Percentiles rank a stretch among this genome's conserved stretches.
Evolutionary conservation across 2,797 vertebrate genomes (phyloP).

Genomic region (Mormyrus proboscirostris): DNA sequence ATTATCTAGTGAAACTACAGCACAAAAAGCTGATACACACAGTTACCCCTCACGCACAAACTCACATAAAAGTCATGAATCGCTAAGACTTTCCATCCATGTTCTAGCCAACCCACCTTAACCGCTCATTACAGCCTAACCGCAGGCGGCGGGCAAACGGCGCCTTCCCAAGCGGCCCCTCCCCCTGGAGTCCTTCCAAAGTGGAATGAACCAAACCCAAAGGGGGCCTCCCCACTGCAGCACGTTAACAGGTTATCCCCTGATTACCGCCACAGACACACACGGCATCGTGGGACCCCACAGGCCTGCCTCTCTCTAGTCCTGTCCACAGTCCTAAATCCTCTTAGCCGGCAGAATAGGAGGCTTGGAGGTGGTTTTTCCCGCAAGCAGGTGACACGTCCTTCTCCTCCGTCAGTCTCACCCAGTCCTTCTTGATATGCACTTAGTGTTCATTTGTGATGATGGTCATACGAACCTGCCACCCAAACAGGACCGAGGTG

Average conservation of each 20-base stretch:
- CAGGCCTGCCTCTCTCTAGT: not conserved
- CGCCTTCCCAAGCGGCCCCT: not conserved
- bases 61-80: not conserved
- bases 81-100: not conserved
- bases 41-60: not conserved
- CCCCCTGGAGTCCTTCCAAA: not conserved
- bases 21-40: not conserved
- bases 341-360: not conserved
- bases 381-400: not conserved
- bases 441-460: not conserved
- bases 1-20: not conserved
- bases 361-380: not conserved
- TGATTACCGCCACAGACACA: not conserved
- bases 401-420: not conserved
- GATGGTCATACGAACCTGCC: not conserved
- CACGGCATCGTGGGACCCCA: not conserved
- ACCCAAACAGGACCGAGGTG: not conserved
- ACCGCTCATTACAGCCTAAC: not conserved
- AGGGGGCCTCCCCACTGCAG: not conserved
- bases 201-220: not conserved
- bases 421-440: not conserved
- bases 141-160: not conserved
- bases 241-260: not conserved
- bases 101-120: not conserved
- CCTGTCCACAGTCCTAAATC: not conserved